phyloP scores from a whole-genome alignment of 2,888 invertebrate genomes.

The Ctena decussata region DNA sequence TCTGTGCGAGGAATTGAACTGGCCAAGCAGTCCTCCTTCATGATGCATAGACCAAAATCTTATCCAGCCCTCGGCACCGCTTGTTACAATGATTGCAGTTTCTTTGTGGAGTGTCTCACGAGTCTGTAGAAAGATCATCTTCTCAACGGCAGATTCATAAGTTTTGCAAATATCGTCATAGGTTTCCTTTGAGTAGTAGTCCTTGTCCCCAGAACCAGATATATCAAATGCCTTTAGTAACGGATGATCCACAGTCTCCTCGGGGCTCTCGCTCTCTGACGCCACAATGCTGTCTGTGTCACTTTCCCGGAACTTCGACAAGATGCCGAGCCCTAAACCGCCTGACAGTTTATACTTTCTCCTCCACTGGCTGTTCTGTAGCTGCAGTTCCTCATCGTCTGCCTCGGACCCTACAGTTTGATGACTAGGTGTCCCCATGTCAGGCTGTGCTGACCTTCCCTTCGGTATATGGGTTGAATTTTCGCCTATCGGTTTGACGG shows the following conservation, averaged over 20 bases:
- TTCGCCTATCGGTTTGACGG: slow-evolving; percentile 60
- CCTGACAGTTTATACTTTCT: slow-evolving; percentile 23
- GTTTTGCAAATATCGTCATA: slow-evolving; percentile 72
- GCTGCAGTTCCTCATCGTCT: slow-evolving; percentile 20
- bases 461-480: slow-evolving; percentile 1
- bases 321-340: slow-evolving; percentile 16
- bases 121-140: slow-evolving; percentile 90
- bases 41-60: slow-evolving; percentile 94
- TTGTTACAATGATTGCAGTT: slow-evolving; percentile 91
- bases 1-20: slow-evolving; percentile 91
- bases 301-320: background rate
- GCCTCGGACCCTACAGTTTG: background rate
- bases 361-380: slow-evolving; percentile 19
- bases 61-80: slow-evolving; percentile 91
- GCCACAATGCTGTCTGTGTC: background rate
- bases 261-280: background rate
- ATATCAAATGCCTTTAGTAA: slow-evolving; percentile 62
- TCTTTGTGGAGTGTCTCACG: slow-evolving; percentile 88
- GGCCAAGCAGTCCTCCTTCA: slow-evolving; percentile 91
- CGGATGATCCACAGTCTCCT: slow-evolving; percentile 64
- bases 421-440: slow-evolving; percentile 10
- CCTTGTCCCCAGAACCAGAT: slow-evolving; percentile 3
- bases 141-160: slow-evolving; percentile 80
- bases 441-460: background rate
- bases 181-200: slow-evolving; percentile 53